Percentiles rank a stretch among this genome's conserved stretches.
phyloP scores from a whole-genome alignment of 1,140 invertebrate genomes.

The Lasaia peninsularis region DNA sequence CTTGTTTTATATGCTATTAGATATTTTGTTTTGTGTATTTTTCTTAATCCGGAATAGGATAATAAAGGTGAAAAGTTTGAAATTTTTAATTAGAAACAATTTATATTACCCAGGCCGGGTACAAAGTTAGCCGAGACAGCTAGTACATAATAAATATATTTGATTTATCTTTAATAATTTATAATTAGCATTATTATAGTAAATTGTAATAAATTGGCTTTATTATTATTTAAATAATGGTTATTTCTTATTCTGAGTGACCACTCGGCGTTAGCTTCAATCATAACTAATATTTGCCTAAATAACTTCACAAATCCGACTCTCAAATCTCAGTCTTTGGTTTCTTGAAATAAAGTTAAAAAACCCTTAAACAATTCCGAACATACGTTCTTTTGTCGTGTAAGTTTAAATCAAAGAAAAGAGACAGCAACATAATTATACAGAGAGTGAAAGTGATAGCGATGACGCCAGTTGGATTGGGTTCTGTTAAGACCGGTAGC shows the following conservation, averaged over 20 bases:
- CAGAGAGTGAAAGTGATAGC: constrained; percentile 42
- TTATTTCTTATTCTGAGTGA: neutral
- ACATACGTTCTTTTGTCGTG: constrained; percentile 15
- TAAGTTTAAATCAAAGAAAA: constrained; percentile 23
- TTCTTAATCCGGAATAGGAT: too few relatives aligned
- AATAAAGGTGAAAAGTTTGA: too few relatives aligned
- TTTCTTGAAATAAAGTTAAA: neutral
- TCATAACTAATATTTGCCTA: neutral
- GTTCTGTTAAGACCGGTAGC: constrained; percentile 51
- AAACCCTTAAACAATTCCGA: neutral
- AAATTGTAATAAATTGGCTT: neutral
- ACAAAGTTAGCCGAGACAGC: too few relatives aligned
- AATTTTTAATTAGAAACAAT: too few relatives aligned
- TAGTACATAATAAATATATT: too few relatives aligned
- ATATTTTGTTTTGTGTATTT: too few relatives aligned
- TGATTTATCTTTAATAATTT: too few relatives aligned
- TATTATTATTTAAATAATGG: neutral
- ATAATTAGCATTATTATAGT: too few relatives aligned
- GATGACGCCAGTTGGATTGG: constrained; percentile 37
- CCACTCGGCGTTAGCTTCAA: neutral
- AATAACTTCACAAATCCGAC: neutral
- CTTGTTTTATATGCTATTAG: too few relatives aligned
- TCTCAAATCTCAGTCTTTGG: neutral
- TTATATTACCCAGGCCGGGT: too few relatives aligned
- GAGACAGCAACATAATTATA: constrained; percentile 28